Conservation (phyloP, 2,113 vertebrate genomes). For the Amazona vittata region DNA sequence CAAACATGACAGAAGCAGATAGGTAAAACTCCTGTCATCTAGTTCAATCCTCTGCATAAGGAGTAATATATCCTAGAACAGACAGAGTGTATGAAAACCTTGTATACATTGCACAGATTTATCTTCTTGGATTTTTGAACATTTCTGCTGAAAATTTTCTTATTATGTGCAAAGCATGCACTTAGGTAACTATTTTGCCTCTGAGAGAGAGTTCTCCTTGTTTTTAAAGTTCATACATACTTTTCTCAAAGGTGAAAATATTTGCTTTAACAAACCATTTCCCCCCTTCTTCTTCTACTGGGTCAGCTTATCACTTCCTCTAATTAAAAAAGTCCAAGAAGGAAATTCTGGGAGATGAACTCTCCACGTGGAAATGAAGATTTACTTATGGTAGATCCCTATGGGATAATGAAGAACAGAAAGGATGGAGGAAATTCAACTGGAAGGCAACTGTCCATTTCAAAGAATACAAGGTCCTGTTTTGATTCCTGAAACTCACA, state of each 20-base stretch:
- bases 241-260: neutral
- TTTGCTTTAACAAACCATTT: slow-evolving; percentile 20
- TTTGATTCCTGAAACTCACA: neutral
- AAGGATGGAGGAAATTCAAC: neutral
- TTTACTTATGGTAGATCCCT: neutral
- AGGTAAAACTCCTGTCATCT: neutral
- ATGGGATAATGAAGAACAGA: neutral
- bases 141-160: neutral
- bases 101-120: neutral
- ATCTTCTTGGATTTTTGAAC: neutral
- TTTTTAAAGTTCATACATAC: neutral
- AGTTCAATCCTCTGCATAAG: neutral
- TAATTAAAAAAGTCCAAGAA: slow-evolving; percentile 16
- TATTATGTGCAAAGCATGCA: neutral
- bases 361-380: slow-evolving; percentile 9
- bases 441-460: neutral
- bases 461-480: neutral
- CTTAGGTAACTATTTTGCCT: neutral
- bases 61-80: neutral
- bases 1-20: neutral
- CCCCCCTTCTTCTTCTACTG: neutral
- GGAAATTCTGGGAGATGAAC: slow-evolving; percentile 48
- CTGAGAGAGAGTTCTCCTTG: neutral
- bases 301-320: slow-evolving; percentile 23
- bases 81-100: neutral